phyloP scores from a whole-genome alignment of 92 coral and sea anemone species.

The Metridium senile region DNA sequence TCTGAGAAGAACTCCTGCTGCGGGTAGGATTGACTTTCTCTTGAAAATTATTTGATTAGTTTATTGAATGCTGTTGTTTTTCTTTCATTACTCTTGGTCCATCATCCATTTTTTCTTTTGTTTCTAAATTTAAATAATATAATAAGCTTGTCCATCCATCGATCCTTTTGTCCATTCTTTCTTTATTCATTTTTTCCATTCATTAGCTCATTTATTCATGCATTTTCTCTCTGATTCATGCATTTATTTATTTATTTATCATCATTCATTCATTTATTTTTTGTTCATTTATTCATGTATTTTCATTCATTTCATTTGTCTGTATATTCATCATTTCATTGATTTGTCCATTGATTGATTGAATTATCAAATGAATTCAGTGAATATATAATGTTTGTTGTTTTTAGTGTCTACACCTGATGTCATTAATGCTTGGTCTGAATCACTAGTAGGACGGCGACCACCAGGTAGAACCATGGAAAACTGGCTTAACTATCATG shows the following conservation, averaged over 20 bases:
- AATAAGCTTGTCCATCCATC: neutral
- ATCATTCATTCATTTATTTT: neutral
- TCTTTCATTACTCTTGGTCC: too few relatives aligned
- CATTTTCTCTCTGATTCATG: neutral
- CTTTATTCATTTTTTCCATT: neutral
- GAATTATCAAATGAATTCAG: too few relatives aligned
- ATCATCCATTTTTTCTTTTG: neutral
- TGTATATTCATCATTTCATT: neutral
- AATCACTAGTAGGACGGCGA: conserved; percentile 55
- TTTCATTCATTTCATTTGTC: neutral
- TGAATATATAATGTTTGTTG: neutral
- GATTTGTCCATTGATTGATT: neutral
- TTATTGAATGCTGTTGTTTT: too few relatives aligned
- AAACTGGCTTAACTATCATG: neutral
- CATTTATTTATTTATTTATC: neutral
- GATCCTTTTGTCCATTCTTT: neutral
- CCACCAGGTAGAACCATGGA: conserved; percentile 22
- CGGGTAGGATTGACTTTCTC: conserved; percentile 58
- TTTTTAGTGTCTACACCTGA: conserved; percentile 84
- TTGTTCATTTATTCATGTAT: neutral
- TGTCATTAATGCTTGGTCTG: conserved; percentile 77
- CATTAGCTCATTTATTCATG: neutral
- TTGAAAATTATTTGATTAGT: too few relatives aligned
- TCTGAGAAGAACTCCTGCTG: conserved; percentile 71
- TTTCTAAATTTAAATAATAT: neutral